phyloP scores from a whole-genome alignment of 2,797 vertebrate genomes.

The Notolabrus celidotus region DNA sequence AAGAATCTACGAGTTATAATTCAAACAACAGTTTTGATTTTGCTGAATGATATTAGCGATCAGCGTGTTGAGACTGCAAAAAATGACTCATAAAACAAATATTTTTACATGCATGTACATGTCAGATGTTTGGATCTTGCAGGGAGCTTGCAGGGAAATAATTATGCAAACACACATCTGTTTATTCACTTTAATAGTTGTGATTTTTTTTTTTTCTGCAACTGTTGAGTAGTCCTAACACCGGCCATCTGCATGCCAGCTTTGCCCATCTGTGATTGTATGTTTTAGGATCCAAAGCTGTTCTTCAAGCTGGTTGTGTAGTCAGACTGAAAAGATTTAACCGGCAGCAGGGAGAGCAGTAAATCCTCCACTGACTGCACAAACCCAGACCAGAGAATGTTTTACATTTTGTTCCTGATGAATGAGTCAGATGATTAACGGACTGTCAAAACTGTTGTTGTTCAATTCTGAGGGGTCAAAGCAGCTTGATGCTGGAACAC shows the following conservation, averaged over 20 bases:
- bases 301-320: background rate
- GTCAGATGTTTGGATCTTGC: no score
- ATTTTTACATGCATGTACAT: no score
- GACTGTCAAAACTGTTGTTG: slow-evolving; percentile 3
- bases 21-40: no score
- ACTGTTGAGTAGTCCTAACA: background rate
- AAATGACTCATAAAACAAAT: no score
- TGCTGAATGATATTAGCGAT: no score
- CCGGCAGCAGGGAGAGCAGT: background rate
- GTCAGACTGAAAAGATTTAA: background rate
- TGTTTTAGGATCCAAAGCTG: background rate
- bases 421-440: background rate
- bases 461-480: background rate
- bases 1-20: no score
- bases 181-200: background rate
- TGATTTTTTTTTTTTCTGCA: background rate
- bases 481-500: no score
- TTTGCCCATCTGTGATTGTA: background rate
- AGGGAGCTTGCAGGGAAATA: no score
- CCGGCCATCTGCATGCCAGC: background rate
- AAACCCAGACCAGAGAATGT: background rate
- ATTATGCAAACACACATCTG: background rate
- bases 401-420: background rate
- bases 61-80: no score
- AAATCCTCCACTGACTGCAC: background rate